Conservation (phyloP, 2,888 invertebrate genomes). For the Pherbina coryleti region DNA sequence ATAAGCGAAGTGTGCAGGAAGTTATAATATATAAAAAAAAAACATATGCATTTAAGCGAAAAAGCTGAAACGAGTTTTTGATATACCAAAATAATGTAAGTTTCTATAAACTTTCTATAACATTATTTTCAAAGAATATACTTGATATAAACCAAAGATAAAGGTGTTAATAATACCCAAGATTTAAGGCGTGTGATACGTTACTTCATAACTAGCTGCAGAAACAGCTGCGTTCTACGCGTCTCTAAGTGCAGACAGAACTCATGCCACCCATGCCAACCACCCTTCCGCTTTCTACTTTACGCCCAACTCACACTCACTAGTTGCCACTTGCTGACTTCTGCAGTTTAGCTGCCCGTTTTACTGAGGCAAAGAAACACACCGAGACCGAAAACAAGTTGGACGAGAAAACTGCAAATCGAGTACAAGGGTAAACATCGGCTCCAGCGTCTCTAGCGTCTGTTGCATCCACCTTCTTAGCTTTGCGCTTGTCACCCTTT, state of each 20-base stretch:
- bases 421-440: slow-evolving; percentile 26
- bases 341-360: background rate
- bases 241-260: background rate
- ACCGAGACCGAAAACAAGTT: background rate
- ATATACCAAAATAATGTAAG: background rate
- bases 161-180: too few relatives aligned
- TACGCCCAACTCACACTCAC: background rate
- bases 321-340: background rate
- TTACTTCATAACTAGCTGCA: too few relatives aligned
- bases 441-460: background rate
- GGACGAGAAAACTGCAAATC: background rate
- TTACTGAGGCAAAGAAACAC: background rate
- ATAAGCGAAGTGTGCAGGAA: background rate
- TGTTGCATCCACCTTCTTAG: background rate
- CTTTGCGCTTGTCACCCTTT: slow-evolving; percentile 8
- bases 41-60: background rate
- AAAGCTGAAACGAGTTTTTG: too few relatives aligned
- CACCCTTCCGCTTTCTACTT: background rate
- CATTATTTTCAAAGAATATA: background rate
- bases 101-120: background rate
- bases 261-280: background rate
- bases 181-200: too few relatives aligned
- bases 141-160: background rate
- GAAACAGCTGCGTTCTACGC: too few relatives aligned
- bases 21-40: background rate